These are phyloP conservation scores for Pasiphila rectangulata DNA, from an alignment of 2,888 invertebrate genomes.

Conservation along the genomic window DNA sequence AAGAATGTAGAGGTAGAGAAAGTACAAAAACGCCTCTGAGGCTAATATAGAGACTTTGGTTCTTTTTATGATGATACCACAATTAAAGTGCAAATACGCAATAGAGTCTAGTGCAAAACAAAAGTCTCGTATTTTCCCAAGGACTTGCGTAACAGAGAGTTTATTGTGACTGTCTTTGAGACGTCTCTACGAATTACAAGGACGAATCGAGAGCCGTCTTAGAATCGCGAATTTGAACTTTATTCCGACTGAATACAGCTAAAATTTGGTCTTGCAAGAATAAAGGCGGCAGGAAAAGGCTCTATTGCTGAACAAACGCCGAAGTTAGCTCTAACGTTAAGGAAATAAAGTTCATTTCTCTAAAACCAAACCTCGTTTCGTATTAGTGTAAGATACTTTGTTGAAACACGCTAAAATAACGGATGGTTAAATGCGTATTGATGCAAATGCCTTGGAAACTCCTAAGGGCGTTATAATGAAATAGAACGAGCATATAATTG, in stretches of 20 bases:
- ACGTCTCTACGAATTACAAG: slow-evolving; percentile 14
- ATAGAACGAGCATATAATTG: not conserved
- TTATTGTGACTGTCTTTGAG: slow-evolving; percentile 15
- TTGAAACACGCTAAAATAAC: slow-evolving; percentile 9
- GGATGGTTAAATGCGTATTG: slow-evolving; percentile 14
- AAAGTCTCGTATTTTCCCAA: too few relatives aligned
- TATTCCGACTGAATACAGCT: too few relatives aligned
- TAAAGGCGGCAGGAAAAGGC: too few relatives aligned
- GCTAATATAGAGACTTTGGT: too few relatives aligned
- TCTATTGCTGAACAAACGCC: not conserved
- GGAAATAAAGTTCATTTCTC: not conserved
- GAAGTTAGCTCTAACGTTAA: not conserved
- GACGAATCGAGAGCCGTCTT: slow-evolving; percentile 22
- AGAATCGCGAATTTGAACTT: too few relatives aligned
- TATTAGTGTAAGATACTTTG: slow-evolving; percentile 2
- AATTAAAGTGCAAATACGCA: too few relatives aligned
- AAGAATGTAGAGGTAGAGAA: too few relatives aligned
- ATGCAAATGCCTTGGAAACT: slow-evolving; percentile 13
- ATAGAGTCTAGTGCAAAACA: too few relatives aligned
- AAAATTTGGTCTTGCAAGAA: too few relatives aligned
- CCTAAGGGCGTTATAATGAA: slow-evolving; percentile 4
- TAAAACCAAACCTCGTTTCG: not conserved
- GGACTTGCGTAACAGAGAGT: too few relatives aligned
- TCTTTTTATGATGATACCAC: too few relatives aligned
- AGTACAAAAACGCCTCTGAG: too few relatives aligned